Evolutionary conservation across 2,888 invertebrate species (phyloP), one percentile per base, ranked within the genome.

Genomic region (Chromoteleia sp.): DNA sequence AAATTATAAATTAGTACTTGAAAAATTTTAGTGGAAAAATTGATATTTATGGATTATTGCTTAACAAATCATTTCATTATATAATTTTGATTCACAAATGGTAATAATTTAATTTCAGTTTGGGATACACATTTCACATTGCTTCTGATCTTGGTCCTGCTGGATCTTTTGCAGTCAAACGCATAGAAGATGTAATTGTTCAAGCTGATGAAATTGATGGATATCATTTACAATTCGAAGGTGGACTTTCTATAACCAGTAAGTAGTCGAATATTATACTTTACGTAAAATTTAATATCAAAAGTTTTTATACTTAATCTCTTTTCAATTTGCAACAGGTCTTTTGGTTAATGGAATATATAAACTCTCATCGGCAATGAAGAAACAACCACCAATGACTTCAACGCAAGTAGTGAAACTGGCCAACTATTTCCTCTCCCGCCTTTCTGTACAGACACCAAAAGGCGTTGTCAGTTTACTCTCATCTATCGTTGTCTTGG

Each of bases 161-260:
- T 73, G 95, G 95, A 12, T 93, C 93, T 52, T 94, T 95, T 88
- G 93, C 94, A 45, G 94, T 94, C 45, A 95, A 96, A 77, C 95
- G 97, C 65, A 95, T 98, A 19, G 98, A 98, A 92, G 98, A 98
- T 90, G 96, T 97, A n/a, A 93, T 99, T 77, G 95, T 97, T 1
- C 98, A 98, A 88, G 98, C 98, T 0, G 99, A 99, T 92, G 98
- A 99, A 93, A 96, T 97, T 2, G 97, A 98, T 92, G 96, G 96
- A 8, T 95, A 95, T 87, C 95, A 96, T 86, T 93, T 98, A 81
- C 97, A 98, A 93, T 99, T 98, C 92, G 99, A 99, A 91, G 97
- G 97, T 29, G 97, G 97, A 6, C 93, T 98, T 59, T 96, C 96
- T 1, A 95, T 96, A 50, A 97, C 97, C 10, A 89, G 91, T 92